Evolutionary conservation across 2,113 vertebrate genomes (phyloP), one percentile per base, ranked within the genome.

Genomic region (Scatophagus argus): DNA sequence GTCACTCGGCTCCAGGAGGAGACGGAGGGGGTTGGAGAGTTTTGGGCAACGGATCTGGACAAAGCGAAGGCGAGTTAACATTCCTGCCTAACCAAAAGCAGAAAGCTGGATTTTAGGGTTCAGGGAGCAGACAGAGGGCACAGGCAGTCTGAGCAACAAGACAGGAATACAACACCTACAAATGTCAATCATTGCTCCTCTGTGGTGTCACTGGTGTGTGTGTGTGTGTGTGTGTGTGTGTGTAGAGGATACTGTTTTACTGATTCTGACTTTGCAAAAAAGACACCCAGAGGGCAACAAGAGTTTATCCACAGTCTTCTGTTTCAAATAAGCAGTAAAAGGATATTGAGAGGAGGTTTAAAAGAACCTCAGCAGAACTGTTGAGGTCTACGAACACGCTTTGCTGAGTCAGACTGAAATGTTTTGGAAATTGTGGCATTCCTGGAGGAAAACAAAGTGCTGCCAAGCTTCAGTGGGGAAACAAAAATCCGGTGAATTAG

Each of bases 11-110:
- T 74, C 62, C 66, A 70, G 81, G 64, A 82, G 70, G 59, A 78
- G 72, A 41, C 19, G 74, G 51, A 61, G 75, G 67, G 71, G 71
- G 74, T 31, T 65, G 80, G 59, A 81, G 84, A 72, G 32, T 34
- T 88, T 79, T 74, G 77, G 74, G 65, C 60, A 81, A 78, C 61
- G 62, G 58, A 81, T 81, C 77, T 77, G 90, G 88, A 91, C 88
- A 91, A 79, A 84, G 86, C 74, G 23, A 72, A 79, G 73, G 83
- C 54, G 63, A 87, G 87, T 86, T 51, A 79, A 92, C 90, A 94
- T 94, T 93, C 91, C 88, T 82, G 69, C 52, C 64, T 94, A 92
- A 94, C 89, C 89, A 88, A 89, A 90, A 93, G 73, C 93, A 93
- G 93, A 90, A 66, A 76, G 71, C 81, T 71, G 73, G 77, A 74